Percentiles rank a stretch among this genome's conserved stretches.
Conservation (phyloP, 1,140 invertebrate species). For the Euura saliciscinereae region DNA sequence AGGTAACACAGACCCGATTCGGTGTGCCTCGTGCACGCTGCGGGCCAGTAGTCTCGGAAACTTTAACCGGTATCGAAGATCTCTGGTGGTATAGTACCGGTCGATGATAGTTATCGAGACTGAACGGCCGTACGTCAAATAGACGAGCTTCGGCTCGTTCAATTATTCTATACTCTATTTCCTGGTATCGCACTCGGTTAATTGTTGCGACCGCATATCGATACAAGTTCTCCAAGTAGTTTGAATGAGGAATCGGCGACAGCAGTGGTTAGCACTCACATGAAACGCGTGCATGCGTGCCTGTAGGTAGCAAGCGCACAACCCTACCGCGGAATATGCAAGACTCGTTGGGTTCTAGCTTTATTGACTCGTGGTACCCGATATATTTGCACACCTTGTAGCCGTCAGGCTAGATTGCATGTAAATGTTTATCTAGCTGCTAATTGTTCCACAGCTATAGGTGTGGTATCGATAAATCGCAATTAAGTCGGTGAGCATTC, state of each 20-base stretch:
- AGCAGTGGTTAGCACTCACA: not conserved
- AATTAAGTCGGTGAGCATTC: not conserved
- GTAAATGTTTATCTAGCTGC: not conserved
- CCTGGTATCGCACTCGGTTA: not conserved
- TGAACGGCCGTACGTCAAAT: not conserved
- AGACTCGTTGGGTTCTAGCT: not conserved
- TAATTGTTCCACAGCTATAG: constrained; percentile 1
- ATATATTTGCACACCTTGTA: constrained; percentile 3
- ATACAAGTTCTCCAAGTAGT: not conserved
- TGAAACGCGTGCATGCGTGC: not conserved
- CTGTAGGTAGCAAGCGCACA: not conserved
- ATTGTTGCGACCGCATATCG: not conserved
- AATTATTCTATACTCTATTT: not conserved
- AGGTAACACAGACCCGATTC: not conserved
- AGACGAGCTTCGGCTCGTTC: not conserved
- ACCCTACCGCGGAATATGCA: not conserved
- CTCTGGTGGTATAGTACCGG: not conserved
- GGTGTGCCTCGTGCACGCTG: not conserved
- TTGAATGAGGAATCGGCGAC: not conserved
- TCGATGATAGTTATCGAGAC: not conserved
- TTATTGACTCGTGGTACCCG: not conserved
- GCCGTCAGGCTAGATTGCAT: not conserved
- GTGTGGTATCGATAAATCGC: constrained; percentile 1
- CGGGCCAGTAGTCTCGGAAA: not conserved
- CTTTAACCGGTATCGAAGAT: not conserved